A percentile compares a stretch with the other conserved stretches of the same genome.
phyloP scores from a whole-genome alignment of 2,113 vertebrate species.

The Barnardius zonarius region DNA sequence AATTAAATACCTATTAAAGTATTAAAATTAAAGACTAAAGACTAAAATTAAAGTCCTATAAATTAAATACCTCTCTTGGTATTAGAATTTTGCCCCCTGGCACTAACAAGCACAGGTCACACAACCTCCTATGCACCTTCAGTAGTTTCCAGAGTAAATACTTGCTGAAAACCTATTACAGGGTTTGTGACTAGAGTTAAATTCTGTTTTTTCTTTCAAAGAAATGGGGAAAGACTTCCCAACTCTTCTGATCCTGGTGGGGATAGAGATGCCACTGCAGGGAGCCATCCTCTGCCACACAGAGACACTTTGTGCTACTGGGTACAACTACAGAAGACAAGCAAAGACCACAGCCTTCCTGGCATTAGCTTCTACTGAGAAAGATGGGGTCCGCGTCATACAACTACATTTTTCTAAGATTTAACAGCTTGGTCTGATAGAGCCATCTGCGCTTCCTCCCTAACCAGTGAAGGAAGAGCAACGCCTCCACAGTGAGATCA shows the following conservation, averaged over 20 bases:
- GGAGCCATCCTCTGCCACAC: not conserved
- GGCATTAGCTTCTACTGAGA: not conserved
- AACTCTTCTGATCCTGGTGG: not conserved
- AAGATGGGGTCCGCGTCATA: not conserved
- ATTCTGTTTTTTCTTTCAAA: not conserved
- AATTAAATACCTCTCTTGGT: not conserved
- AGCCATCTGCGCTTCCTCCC: not conserved
- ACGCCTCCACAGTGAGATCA: not conserved
- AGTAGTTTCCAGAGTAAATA: not conserved
- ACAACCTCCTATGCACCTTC: accelerated
- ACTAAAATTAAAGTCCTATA: too few species aligned
- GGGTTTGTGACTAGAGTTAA: not conserved
- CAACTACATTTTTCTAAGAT: not conserved
- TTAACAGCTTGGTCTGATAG: not conserved
- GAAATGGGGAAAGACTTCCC: not conserved
- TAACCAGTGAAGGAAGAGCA: not conserved
- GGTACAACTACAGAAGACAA: not conserved
- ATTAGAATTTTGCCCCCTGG: not conserved
- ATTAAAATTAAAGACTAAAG: too few species aligned
- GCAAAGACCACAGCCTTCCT: not conserved
- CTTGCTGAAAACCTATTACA: not conserved
- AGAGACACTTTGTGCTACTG: not conserved
- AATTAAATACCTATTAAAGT: too few species aligned
- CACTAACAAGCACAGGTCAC: not conserved
- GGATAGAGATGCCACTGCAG: not conserved